Base-by-base conservation (phyloP, 2,888 invertebrate genomes). In the Latheticus oryzae region DNA sequence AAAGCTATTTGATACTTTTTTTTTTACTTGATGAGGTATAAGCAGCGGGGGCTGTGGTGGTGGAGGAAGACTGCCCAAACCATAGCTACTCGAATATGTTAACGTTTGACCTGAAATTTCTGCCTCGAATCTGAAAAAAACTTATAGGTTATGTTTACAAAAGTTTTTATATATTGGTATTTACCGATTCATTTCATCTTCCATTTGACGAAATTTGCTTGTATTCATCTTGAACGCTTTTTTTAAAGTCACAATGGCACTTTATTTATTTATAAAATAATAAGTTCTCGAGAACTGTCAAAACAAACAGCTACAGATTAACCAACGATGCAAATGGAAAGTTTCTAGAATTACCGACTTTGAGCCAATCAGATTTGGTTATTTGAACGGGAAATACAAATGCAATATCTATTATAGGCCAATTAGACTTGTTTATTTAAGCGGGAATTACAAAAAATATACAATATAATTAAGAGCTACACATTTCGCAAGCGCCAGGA, bases 151-250 rank as follows among this genome's bases (percentile, higher is more conserved):
- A 52, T 2, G 47, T 16, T 28, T 11, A n/a, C 4, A 24, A 50
- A 7, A 52, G 48, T 26, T 23, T 57, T 42, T 33, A 2, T 9
- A 24, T 28, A 2, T 3, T 12, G 2, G 15, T 5, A 66, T 73
- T 76, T 80, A 90, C 90, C 91, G 87, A 74, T 89, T 93, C 88
- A 94, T 91, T 82, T 95, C 94, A 79, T 93, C 93, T 79, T 95
- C 94, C 88, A 94, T 94, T 78, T 90, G 87, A 67, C 87, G 84
- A 68, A 86, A 84, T 81, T 87, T 88, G 40, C 83, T 54, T 11
- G 54, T 26, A 43, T 59, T 54, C 59, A 59, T 59, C 5, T 26
- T 54, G 21, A 33, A n/a, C n/a, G n/a, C n/a, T n/a, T 24, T 32
- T 40, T 4, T 28, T 28, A 21, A 21, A 21, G 21, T 21, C 21